Base-by-base conservation (phyloP, 2,888 invertebrate species). In the Thera obeliscata region DNA sequence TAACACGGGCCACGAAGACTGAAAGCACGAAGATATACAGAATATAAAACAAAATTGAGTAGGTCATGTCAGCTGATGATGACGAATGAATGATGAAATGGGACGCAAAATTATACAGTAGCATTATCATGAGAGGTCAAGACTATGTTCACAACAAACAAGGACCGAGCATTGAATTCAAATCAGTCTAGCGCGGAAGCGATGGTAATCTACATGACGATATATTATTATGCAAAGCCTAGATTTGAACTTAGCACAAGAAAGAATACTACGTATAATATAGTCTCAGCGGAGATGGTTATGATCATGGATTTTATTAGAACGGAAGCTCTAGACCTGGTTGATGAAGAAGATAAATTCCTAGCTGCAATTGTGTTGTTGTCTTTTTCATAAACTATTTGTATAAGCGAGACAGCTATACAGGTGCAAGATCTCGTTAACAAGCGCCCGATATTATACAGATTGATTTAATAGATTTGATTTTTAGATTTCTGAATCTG, bases 161-260 rank as follows among this genome's bases (percentile, higher is more conserved):
- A 69, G 58, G 63, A 61, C 68, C 73, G 56, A 59, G 74, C 74
- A 83, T 82, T 84, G 80, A 84, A 83, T 83, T 80, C 75, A 79
- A 82, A 82, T 79, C 60, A 79, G 70, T 61, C 36, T 64, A 48
- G 11, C 48, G 36, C 56, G 63, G 64, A 68, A 69, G 69, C 56
- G 52, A 58, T 38, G 46, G 46, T 57, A 50, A 59, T 59, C 65
- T 66, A 52, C 56, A 49, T 59, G 46, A 48, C 9, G 2, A 58
- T 12, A 36, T 11, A 3, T 36, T 36, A 49, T n/a, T 36, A 9
- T 43, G 12, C 22, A 35, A 50, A 38, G 5, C 12, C 5, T 52
- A 38, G 49, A 48, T 49, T 56, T 8, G 2, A 46, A 9, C 43
- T 46, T 9, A 46, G 9, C 38, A 38, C 38, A 38, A 38, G 6